Evolutionary conservation across 2,888 invertebrate species (phyloP), one percentile per base, ranked within the genome.

Genomic region (Junonia oenone): DNA sequence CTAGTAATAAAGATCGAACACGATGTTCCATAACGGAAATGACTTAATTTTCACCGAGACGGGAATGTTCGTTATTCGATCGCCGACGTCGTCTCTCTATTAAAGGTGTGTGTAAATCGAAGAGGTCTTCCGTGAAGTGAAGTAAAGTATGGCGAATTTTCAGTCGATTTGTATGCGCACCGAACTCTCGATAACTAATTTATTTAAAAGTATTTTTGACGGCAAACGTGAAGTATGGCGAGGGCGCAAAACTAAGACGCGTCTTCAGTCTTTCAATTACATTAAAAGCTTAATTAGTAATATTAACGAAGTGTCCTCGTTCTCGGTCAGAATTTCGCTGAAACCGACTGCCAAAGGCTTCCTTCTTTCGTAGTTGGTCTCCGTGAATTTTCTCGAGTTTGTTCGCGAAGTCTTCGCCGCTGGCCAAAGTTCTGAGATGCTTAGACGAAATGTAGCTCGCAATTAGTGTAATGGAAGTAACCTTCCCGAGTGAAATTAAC

Each of bases 231-330:
- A 77, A 79, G 75, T 77, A 73, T 66, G 68, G 67, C 63, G 68
- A 64, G 67, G 75, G 69, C 67, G 51, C 71, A 71, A 70, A 77
- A 78, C 78, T 73, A 71, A 76, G 77, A 82, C 79, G 77, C 81
- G 81, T 85, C 84, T 81, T 80, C 74, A 78, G 78, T 83, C 76
- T 81, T 86, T 83, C 82, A 88, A 89, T 90, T 90, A 87, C 83
- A 83, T 88, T 88, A 87, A 88, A 83, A 87, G 85, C 84, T 85
- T 85, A 88, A 88, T 90, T 87, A 88, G 81, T 81, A 81, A 84
- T 86, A 88, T 88, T 84, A 85, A 78, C 75, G 68, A 81, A 83
- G 78, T 80, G 75, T 81, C 80, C 76, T 81, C 79, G 77, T 79
- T 80, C 76, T 78, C 76, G 60, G 56, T 59, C 59, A 59, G 57